Evolutionary conservation across 2,113 vertebrate genomes (phyloP).

Genomic region (Oxyruncus cristatus): DNA sequence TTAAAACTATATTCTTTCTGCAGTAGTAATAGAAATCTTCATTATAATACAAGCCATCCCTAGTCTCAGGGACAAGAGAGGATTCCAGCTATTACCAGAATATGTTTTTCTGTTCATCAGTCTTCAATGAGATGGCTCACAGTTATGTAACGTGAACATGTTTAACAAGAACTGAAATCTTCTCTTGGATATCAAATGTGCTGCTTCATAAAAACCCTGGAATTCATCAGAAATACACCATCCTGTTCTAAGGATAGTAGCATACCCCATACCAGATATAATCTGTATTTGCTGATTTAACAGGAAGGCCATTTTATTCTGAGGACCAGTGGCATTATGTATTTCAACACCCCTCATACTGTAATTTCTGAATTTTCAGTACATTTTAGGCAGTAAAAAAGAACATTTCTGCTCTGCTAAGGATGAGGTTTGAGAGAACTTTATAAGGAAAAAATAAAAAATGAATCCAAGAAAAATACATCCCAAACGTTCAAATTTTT

Average conservation of each 20-base stretch:
- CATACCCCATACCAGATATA: neutral
- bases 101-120: neutral
- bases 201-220: neutral
- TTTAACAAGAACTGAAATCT: neutral
- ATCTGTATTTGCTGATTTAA: neutral
- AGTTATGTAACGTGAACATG: neutral
- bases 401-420: neutral
- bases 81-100: neutral
- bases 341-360: neutral
- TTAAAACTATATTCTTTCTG: neutral
- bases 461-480: neutral
- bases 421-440: neutral
- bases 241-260: neutral
- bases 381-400: neutral
- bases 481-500: neutral
- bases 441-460: neutral
- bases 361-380: neutral
- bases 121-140: neutral
- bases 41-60: neutral
- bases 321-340: neutral
- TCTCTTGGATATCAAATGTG: neutral
- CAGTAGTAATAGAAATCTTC: neutral
- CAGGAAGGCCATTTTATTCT: neutral
- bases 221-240: neutral
- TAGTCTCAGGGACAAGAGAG: neutral